Evolutionary conservation across 1,140 invertebrate species (phyloP).

Genomic region (Campoletis sonorensis): DNA sequence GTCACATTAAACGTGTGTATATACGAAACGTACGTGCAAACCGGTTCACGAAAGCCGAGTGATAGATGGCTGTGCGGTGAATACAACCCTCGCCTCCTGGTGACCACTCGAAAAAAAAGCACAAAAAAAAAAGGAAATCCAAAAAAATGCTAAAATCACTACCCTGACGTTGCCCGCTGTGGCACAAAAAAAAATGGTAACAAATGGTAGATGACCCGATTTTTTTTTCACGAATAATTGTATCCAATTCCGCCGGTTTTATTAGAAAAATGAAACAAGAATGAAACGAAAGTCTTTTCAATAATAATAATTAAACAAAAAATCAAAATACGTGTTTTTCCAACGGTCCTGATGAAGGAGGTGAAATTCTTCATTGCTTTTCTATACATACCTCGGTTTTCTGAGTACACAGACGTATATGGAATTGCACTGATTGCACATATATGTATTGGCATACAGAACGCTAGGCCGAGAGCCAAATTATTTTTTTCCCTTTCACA

Average conservation of each 20-base stretch:
- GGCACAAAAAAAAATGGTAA: not conserved
- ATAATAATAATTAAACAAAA: too few species aligned
- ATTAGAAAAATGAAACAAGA: not conserved
- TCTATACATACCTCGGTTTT: too few species aligned
- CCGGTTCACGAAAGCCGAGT: slow-evolving; percentile 25
- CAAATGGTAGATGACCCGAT: not conserved
- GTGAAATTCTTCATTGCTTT: too few species aligned
- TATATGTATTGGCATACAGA: not conserved
- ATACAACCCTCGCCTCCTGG: slow-evolving; percentile 30
- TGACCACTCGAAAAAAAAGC: slow-evolving; percentile 8
- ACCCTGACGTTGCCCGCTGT: not conserved
- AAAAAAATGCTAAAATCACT: slow-evolving; percentile 36
- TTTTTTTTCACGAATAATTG: not conserved
- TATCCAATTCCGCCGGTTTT: not conserved
- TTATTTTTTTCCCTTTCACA: slow-evolving; percentile 56
- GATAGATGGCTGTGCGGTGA: slow-evolving; percentile 38
- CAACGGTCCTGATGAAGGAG: too few species aligned
- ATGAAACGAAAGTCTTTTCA: not conserved
- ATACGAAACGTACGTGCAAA: slow-evolving; percentile 22
- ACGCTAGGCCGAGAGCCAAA: slow-evolving; percentile 60
- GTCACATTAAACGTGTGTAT: not conserved
- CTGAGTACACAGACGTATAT: too few species aligned
- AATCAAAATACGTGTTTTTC: too few species aligned
- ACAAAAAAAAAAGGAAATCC: slow-evolving; percentile 4
- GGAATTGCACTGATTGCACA: too few species aligned